Base-by-base conservation (phyloP, 2,113 vertebrate species). In the Oreochromis niloticus region DNA sequence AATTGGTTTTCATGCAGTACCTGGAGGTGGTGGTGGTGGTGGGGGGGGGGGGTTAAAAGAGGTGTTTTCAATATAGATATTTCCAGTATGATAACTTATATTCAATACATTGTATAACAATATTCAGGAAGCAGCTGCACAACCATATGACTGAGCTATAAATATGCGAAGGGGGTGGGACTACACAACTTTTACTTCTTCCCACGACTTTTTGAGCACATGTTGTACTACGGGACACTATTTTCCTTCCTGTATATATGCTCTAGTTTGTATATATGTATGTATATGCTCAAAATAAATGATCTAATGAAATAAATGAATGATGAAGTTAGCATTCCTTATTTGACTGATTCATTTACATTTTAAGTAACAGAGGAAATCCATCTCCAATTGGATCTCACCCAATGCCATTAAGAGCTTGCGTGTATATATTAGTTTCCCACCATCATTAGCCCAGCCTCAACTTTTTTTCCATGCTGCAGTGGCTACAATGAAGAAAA, bases 221-320 rank as follows among this genome's bases (percentile, higher is more conserved):
- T 66, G 61, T 66, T 66, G 17, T n/a, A 66, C 61, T 66, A 66
- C 10, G 0, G 32, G 32, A 7, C 32, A 36, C 6, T 12, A 36
- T 36, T 66, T 66, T 5, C 61, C 32, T 66, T 66, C 6, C 32
- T 36, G 59, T 36, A 1, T 61, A 36, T 36, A 36, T 36, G 34
- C 7, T 36, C 7, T 8, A 36, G 7, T 36, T 7, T 36, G 7
- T 36, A 34, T 4, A 63, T 34, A 32, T 63, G 32, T 63, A 63
- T 7, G 32, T 6, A 63, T 63, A 36, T 0, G 10, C 2, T 66
- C 0, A n/a, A 66, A 66, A 36, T 66, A 66, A n/a, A 66, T 12
- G 17, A 66, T 36, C 32, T 36, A 66, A 0, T 66, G 0, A 66
- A 36, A 66, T 36, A 7, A 7, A 66, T n/a, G 6, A 36, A 66